A percentile compares a stretch with the other conserved stretches of the same genome.
Conservation (phyloP, 2,888 invertebrate species). For the Galerucella pusilla region DNA sequence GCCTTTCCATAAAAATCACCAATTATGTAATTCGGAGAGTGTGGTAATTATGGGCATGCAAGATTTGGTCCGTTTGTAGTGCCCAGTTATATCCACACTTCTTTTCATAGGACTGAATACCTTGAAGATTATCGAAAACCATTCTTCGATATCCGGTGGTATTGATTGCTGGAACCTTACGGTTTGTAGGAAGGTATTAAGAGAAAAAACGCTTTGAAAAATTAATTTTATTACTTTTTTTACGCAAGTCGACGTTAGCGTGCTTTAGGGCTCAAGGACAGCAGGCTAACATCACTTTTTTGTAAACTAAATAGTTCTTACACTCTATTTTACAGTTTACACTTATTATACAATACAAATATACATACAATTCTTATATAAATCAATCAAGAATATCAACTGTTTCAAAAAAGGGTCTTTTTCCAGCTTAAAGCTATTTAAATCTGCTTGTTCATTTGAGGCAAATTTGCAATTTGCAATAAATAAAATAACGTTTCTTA, state of each 20-base stretch:
- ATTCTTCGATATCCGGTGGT: too few species aligned
- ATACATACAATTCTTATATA: slow-evolving; percentile 42
- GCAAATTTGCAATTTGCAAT: neutral
- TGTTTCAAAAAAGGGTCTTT: slow-evolving; percentile 5
- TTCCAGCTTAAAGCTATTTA: neutral
- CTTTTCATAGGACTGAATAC: too few species aligned
- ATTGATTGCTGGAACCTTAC: too few species aligned
- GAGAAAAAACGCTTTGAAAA: slow-evolving; percentile 17
- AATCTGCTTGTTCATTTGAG: neutral
- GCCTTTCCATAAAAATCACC: too few species aligned
- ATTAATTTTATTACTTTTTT: slow-evolving; percentile 33
- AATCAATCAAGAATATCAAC: slow-evolving; percentile 37
- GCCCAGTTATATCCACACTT: too few species aligned
- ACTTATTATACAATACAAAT: slow-evolving; percentile 44
- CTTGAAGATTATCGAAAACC: too few species aligned
- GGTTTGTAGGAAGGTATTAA: neutral
- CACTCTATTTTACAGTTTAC: slow-evolving; percentile 38
- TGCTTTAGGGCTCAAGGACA: slow-evolving; percentile 50
- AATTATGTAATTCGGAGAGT: too few species aligned
- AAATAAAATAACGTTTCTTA: neutral
- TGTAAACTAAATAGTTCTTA: slow-evolving; percentile 37
- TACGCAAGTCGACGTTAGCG: slow-evolving; percentile 37
- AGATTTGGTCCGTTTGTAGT: too few species aligned
- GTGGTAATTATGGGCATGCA: too few species aligned
- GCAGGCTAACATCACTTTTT: slow-evolving; percentile 45